phyloP scores from a whole-genome alignment of 2,888 invertebrate species.

The Amphipoea lucens region DNA sequence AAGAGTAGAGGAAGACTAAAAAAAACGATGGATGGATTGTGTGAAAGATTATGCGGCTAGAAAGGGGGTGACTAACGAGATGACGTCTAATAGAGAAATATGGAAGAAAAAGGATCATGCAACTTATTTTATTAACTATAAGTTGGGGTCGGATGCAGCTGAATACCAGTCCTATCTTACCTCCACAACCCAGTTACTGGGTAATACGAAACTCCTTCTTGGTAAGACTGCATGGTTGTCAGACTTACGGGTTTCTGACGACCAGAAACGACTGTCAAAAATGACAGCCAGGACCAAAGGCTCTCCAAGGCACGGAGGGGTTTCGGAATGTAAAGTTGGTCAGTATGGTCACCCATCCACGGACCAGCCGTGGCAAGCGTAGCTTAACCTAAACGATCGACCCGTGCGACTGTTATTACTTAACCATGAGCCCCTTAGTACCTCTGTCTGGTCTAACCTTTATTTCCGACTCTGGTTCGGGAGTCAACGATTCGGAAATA shows the following conservation, averaged over 20 bases:
- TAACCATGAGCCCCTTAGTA: background rate
- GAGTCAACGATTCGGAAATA: conserved; percentile 35
- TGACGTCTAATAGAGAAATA: background rate
- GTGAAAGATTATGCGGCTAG: background rate
- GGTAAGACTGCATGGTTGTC: no score
- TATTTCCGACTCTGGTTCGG: background rate
- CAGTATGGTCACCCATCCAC: background rate
- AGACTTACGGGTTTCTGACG: no score
- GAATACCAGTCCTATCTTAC: no score
- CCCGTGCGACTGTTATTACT: no score
- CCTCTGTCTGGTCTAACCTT: background rate
- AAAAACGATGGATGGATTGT: background rate
- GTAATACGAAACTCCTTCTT: no score
- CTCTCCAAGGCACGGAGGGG: background rate
- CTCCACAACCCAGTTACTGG: no score
- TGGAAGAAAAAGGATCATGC: background rate
- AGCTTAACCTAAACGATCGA: no score
- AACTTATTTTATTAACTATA: background rate
- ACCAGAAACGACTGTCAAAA: no score
- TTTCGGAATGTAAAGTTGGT: background rate
- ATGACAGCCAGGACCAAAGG: background rate
- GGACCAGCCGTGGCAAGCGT: background rate
- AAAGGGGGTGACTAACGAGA: background rate
- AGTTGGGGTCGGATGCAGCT: no score
- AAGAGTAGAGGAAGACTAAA: background rate